Evolutionary conservation across 2,888 invertebrate genomes (phyloP).

Genomic region (Sisyra nigra): DNA sequence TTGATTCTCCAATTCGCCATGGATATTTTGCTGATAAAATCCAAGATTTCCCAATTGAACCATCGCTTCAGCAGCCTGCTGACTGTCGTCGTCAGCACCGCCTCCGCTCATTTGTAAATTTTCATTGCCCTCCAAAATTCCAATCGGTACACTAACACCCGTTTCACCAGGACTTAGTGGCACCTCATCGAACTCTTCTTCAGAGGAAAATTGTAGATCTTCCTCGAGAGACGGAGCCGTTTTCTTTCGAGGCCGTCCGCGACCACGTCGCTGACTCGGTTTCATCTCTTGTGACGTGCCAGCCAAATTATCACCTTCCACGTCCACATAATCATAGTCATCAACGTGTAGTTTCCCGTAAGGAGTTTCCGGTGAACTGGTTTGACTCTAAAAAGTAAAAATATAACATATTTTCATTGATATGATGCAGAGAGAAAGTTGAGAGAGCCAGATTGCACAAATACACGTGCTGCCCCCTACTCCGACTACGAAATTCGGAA

Average conservation of each 20-base stretch:
- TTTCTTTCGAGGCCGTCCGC: conserved; percentile 28
- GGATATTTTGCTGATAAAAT: conserved; percentile 33
- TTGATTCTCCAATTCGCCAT: conserved; percentile 14
- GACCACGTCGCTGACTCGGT: conserved; percentile 23
- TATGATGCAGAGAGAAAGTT: too few species aligned
- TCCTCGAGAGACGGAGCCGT: conserved; percentile 27
- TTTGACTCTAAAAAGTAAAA: conserved; percentile 29
- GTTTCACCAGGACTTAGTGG: conserved; percentile 33
- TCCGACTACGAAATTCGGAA: too few species aligned
- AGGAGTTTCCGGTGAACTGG: conserved; percentile 39
- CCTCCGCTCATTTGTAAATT: conserved; percentile 11
- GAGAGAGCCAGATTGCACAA: too few species aligned
- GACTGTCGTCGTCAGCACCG: conserved; percentile 24
- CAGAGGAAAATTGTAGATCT: conserved; percentile 55
- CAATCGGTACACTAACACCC: conserved; percentile 28
- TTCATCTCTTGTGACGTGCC: conserved; percentile 21
- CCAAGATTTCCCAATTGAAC: conserved; percentile 53
- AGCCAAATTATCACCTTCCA: conserved; percentile 36
- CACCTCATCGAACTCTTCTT: conserved; percentile 48
- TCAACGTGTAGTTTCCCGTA: conserved; percentile 28
- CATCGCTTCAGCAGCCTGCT: conserved; percentile 63
- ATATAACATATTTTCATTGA: too few species aligned
- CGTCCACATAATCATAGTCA: conserved; percentile 46
- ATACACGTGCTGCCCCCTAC: too few species aligned
- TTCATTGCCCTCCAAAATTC: conserved; percentile 21